These are phyloP conservation scores for Burhinus bistriatus DNA, from an alignment of 2,113 vertebrate genomes.

Conservation along the genomic window DNA sequence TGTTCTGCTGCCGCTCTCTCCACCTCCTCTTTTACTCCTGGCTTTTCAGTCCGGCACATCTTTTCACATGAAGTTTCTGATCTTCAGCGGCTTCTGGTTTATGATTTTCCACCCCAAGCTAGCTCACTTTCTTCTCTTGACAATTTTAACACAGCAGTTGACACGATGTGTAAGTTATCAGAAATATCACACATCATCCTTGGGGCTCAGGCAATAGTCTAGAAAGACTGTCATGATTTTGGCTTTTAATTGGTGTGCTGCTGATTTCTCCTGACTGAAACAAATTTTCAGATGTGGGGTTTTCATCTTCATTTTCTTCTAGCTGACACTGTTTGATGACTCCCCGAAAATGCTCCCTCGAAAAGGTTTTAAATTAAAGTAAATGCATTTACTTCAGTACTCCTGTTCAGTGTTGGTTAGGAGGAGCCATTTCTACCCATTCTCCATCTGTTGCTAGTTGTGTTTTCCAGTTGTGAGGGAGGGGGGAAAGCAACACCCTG, in stretches of 20 bases:
- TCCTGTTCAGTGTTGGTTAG: not conserved
- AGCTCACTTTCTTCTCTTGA: not conserved
- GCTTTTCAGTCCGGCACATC: not conserved
- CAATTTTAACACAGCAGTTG: not conserved
- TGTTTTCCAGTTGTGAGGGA: not conserved
- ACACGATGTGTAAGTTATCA: not conserved
- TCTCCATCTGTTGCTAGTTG: not conserved
- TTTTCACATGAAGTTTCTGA: not conserved
- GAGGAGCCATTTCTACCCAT: not conserved
- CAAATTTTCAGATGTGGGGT: not conserved
- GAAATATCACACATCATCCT: rapidly evolving
- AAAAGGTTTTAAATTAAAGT: not conserved
- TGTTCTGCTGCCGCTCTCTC: not conserved
- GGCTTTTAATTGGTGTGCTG: not conserved
- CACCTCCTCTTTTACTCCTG: not conserved
- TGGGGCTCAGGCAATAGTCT: not conserved
- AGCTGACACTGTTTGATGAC: not conserved
- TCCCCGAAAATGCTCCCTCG: not conserved
- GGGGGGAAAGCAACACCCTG: not conserved
- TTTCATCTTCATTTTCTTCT: not conserved
- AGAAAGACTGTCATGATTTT: not conserved
- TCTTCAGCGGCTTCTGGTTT: not conserved
- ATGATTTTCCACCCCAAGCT: not conserved
- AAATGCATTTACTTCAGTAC: not conserved
- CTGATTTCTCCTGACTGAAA: not conserved